Evolutionary conservation across 2,888 invertebrate species (phyloP).

Genomic region (Merodon equestris): DNA sequence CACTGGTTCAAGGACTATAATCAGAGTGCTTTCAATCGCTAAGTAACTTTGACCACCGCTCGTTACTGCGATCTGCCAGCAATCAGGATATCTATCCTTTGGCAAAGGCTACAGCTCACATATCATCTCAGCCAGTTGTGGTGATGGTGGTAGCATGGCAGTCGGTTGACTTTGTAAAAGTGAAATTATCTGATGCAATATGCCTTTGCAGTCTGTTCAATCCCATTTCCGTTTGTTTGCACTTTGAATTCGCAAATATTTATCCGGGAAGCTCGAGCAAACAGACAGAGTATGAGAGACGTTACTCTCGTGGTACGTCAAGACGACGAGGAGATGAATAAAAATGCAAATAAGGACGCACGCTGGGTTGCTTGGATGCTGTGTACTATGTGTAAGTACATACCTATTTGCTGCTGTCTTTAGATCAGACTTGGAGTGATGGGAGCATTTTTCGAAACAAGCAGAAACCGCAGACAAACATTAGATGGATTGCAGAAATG

Average conservation of each 20-base stretch:
- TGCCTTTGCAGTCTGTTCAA: slow-evolving; percentile 33
- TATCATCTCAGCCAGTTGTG: slow-evolving; percentile 1
- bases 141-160: not conserved
- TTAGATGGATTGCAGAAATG: slow-evolving; percentile 37
- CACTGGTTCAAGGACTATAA: slow-evolving; percentile 6
- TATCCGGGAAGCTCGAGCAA: slow-evolving; percentile 48
- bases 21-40: slow-evolving; percentile 21
- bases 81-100: not conserved
- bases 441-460: slow-evolving; percentile 4
- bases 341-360: slow-evolving; percentile 52
- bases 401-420: not conserved
- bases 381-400: not conserved
- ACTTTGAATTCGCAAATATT: slow-evolving; percentile 55
- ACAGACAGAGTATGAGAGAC: slow-evolving; percentile 19
- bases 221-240: slow-evolving; percentile 61
- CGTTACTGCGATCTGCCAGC: slow-evolving; percentile 20
- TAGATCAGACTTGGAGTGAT: no score
- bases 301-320: not conserved
- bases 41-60: slow-evolving; percentile 19
- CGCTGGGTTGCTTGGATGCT: slow-evolving; percentile 8
- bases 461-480: slow-evolving; percentile 29
- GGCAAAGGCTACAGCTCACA: slow-evolving; percentile 12
- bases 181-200: slow-evolving; percentile 51
- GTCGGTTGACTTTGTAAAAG: slow-evolving; percentile 31
- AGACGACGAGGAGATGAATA: slow-evolving; percentile 47